Conservation (phyloP, 2,888 invertebrate genomes). For the Lathronympha strigana region DNA sequence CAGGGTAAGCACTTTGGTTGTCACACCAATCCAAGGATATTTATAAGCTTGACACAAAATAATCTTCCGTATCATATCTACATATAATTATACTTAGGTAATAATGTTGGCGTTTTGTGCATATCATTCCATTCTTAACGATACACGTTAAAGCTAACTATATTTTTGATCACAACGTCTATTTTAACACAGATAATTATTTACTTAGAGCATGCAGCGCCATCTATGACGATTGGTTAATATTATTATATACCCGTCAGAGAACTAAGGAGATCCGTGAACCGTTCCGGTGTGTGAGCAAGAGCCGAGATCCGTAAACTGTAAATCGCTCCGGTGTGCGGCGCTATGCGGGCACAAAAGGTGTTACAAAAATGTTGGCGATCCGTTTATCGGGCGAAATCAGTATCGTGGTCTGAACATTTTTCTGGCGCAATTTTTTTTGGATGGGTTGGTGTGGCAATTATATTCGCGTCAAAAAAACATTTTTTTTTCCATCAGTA, state of each 20-base stretch:
- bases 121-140: slow-evolving; percentile 41
- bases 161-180: slow-evolving; percentile 68
- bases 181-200: slow-evolving; percentile 53
- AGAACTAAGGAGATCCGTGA: not conserved
- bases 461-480: no score
- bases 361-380: no score
- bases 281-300: no score
- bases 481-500: no score
- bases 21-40: slow-evolving; percentile 17
- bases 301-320: no score
- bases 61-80: slow-evolving; percentile 25
- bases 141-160: slow-evolving; percentile 58
- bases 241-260: not conserved
- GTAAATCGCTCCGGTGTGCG: no score
- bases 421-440: no score
- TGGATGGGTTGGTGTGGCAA: no score
- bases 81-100: slow-evolving; percentile 26
- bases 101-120: slow-evolving; percentile 53
- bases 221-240: slow-evolving; percentile 23
- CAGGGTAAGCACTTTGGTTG: no score
- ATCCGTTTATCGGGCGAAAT: no score
- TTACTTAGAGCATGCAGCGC: slow-evolving; percentile 38
- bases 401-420: no score
- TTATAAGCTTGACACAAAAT: slow-evolving; percentile 9
- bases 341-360: no score